phyloP scores from a whole-genome alignment of 2,888 invertebrate species.

The Lasioglossum villosulum region DNA sequence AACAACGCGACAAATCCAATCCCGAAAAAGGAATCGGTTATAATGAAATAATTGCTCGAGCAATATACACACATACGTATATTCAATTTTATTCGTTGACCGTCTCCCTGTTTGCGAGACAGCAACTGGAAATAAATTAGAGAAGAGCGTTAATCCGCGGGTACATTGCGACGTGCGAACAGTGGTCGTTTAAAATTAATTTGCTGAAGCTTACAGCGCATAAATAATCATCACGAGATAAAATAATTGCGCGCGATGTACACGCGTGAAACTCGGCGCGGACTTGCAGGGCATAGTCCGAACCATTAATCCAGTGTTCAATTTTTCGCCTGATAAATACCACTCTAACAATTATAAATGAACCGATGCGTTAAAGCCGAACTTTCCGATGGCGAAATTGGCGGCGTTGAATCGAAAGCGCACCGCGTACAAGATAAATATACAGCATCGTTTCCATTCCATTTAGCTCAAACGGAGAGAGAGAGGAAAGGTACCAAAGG shows the following conservation, averaged over 20 bases:
- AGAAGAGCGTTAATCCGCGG: not conserved
- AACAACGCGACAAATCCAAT: not conserved
- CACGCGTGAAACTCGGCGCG: not conserved
- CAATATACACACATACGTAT: not conserved
- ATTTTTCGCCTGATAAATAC: not conserved
- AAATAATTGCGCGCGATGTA: not conserved
- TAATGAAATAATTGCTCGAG: not conserved
- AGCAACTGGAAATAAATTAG: not conserved
- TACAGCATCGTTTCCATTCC: not conserved
- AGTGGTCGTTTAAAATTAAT: conserved; percentile 2
- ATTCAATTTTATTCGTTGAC: not conserved
- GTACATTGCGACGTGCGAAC: not conserved
- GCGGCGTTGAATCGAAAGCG: not conserved
- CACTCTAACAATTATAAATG: not conserved
- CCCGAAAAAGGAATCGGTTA: not conserved
- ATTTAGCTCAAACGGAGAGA: not conserved
- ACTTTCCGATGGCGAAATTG: not conserved
- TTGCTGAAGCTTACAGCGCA: not conserved
- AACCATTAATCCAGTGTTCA: not conserved
- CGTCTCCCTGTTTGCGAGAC: not conserved
- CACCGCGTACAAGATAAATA: not conserved
- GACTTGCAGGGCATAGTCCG: not conserved
- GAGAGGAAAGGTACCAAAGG: not conserved
- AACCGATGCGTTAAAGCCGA: not conserved
- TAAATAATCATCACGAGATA: not conserved